Evolutionary conservation across 2,113 vertebrate genomes (phyloP).

Genomic region (Siniperca chuatsi): DNA sequence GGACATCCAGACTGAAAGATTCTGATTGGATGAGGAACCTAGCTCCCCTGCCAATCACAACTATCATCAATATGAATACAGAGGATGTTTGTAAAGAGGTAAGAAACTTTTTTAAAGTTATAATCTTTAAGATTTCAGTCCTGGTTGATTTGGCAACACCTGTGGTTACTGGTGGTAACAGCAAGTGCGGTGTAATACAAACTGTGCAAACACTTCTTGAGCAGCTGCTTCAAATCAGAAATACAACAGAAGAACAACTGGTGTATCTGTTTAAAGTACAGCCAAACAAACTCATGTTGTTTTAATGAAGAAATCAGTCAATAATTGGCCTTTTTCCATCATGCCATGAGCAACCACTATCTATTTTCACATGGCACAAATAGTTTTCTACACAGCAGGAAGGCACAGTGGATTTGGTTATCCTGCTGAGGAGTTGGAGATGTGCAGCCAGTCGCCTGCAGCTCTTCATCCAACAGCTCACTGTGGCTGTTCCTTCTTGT

Average conservation of each 20-base stretch:
- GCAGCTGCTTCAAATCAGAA: background rate
- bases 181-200: background rate
- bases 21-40: slow-evolving; percentile 67
- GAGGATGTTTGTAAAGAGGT: slow-evolving; percentile 86
- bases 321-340: background rate
- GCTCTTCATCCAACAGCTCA: background rate
- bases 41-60: slow-evolving; percentile 72
- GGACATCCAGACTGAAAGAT: slow-evolving; percentile 73
- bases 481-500: background rate
- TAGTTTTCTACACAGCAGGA: background rate
- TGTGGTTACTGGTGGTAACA: background rate
- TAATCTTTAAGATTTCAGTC: slow-evolving; percentile 7
- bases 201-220: background rate
- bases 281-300: background rate
- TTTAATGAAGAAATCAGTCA: slow-evolving; percentile 3
- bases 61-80: slow-evolving; percentile 81
- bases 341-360: background rate
- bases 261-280: background rate
- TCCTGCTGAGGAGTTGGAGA: background rate
- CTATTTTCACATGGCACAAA: background rate
- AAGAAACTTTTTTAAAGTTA: slow-evolving; percentile 22
- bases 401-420: too few relatives aligned
- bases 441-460: background rate
- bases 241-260: background rate
- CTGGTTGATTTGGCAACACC: background rate